These are phyloP conservation scores for Hycleus phaleratus DNA, from an alignment of 1,140 invertebrate species.

Conservation along the genomic window DNA sequence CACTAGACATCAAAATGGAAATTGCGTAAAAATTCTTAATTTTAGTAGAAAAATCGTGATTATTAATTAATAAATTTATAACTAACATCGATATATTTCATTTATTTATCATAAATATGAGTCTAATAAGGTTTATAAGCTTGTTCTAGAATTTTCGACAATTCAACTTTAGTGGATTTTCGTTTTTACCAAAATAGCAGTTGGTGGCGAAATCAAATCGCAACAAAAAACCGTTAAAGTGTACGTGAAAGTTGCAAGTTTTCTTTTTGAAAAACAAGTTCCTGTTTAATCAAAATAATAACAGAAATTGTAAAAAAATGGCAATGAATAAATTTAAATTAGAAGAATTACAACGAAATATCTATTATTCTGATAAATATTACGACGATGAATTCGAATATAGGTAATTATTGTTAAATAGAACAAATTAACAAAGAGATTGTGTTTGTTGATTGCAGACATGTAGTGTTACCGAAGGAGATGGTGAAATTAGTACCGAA, in stretches of 20 bases:
- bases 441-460: conserved; percentile 52
- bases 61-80: no score
- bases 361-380: conserved; percentile 90
- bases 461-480: conserved; percentile 88
- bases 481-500: conserved; percentile 84
- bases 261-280: conserved; percentile 1
- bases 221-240: not conserved
- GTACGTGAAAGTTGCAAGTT: not conserved
- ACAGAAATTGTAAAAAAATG: conserved; percentile 23
- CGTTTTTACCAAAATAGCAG: not conserved
- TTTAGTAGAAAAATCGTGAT: no score
- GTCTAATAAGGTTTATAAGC: no score
- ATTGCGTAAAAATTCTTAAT: no score
- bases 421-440: not conserved
- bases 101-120: no score
- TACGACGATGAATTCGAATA: conserved; percentile 81
- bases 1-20: no score
- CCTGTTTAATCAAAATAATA: not conserved
- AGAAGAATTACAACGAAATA: conserved; percentile 44
- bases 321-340: not conserved
- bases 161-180: not conserved
- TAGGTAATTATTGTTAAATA: conserved; percentile 48
- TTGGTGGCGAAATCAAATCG: conserved; percentile 17
- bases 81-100: no score
- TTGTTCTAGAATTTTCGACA: no score